Evolutionary conservation across 2,797 vertebrate species (phyloP), one percentile per base, ranked within the genome.

Genomic region (Triplophysa bombifrons): DNA sequence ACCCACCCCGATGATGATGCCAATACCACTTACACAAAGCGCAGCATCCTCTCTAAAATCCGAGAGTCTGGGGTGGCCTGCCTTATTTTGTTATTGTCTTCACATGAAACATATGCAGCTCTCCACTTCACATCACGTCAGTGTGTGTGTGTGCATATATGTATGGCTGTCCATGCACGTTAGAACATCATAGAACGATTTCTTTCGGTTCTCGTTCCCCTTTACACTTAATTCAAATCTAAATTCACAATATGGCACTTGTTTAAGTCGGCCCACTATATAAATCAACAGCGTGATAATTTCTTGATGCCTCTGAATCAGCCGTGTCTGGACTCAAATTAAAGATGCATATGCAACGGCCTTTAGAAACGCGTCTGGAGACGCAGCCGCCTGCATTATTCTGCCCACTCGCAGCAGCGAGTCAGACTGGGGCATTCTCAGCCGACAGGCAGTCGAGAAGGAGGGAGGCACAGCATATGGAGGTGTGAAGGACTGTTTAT

Each of bases 301-400:
- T 72, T 65, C 60, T 34, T 64, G 51, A 46, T 65, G 38, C 9
- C 4, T 34, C 38, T 73, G 63, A 73, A 80, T 73, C 78, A 73
- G 51, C 70, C 10, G 9, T 58, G 78, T 80, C 78, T 73, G 78
- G 41, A 56, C 70, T 73, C 17, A 73, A 80, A 80, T 80, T 80
- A 80, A 80, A 80, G 78, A 66, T 73, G 78, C 70, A 80, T 73
- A 72, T 66, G 53, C 22, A 73, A 73, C 58, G 70, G 73, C 61
- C 61, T 80, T 80, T 80, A 73, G 61, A 80, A 80, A 80, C 55
- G 69, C 61, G 61, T 73, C 61, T 72, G 38, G 77, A 65, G 77
- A 79, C 61, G 34, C 61, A 46, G 25, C 48, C n/a, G 78, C 41
- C 68, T 65, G 69, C 58, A 78, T 80, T 73, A 73, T 67, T 67